These are phyloP conservation scores for Cebus imitator DNA, from an alignment of 2,113 vertebrate species.

Conservation along the genomic window DNA sequence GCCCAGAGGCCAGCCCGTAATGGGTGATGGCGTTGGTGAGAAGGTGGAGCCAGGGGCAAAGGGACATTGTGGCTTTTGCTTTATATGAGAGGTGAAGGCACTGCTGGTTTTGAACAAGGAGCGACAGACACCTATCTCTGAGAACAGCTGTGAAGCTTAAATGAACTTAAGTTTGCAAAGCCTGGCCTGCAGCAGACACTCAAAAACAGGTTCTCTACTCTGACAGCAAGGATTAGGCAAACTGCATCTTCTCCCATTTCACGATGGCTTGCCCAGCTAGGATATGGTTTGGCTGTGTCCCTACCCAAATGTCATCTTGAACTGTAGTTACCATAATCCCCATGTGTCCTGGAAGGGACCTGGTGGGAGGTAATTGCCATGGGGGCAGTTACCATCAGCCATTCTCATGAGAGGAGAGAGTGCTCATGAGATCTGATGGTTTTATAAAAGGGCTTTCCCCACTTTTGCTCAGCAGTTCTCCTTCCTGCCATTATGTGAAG, in stretches of 20 bases:
- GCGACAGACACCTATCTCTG: neutral
- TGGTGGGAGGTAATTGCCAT: too few species aligned
- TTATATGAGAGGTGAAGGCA: neutral
- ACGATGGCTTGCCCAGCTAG: fast-evolving
- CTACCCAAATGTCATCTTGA: too few species aligned
- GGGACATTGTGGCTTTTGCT: neutral
- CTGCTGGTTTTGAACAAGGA: neutral
- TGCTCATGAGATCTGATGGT: too few species aligned
- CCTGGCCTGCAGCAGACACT: neutral
- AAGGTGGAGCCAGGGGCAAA: neutral
- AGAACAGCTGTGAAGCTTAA: neutral
- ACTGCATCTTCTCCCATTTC: neutral
- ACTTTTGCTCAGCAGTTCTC: too few species aligned
- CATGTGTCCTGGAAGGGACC: too few species aligned
- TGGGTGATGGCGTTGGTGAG: neutral
- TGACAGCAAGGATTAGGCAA: neutral
- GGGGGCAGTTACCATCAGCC: too few species aligned
- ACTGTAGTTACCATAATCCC: too few species aligned
- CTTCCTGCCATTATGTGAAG: too few species aligned
- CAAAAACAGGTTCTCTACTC: neutral
- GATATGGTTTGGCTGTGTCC: too few species aligned
- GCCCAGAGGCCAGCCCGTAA: neutral
- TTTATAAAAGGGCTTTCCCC: too few species aligned
- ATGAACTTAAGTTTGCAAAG: neutral
- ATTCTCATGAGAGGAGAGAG: too few species aligned